phyloP scores from a whole-genome alignment of 1,140 invertebrate species.

The Drosophila sechellia region DNA sequence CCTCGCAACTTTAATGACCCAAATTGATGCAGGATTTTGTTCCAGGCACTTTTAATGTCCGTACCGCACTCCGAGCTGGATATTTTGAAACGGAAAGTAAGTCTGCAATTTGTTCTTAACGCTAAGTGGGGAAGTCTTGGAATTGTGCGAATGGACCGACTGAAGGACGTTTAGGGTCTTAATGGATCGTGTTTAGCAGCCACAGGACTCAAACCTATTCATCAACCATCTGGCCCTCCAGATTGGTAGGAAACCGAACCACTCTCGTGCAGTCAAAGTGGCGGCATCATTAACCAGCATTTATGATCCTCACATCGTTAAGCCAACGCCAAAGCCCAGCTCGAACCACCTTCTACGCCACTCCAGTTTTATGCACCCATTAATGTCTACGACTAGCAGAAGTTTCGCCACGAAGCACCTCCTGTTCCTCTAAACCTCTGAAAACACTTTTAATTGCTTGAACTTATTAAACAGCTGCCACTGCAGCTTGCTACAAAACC shows the following conservation, averaged over 20 bases:
- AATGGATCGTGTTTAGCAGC: constrained; percentile 16
- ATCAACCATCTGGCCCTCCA: neutral
- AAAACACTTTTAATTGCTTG: constrained; percentile 76
- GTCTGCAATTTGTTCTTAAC: constrained; percentile 23
- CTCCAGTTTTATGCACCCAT: constrained; percentile 71
- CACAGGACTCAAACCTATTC: neutral
- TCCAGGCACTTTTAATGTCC: constrained; percentile 24
- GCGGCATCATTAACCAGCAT: constrained; percentile 59
- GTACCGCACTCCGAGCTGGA: constrained; percentile 14
- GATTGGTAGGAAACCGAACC: neutral
- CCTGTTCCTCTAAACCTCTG: constrained; percentile 58
- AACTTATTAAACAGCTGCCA: constrained; percentile 81
- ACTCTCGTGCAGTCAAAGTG: constrained; percentile 20
- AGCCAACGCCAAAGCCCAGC: constrained; percentile 37
- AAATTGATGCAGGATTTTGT: constrained; percentile 75
- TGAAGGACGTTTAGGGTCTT: constrained; percentile 37
- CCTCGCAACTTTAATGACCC: constrained; percentile 72
- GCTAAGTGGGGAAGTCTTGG: constrained; percentile 24
- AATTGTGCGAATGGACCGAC: constrained; percentile 47
- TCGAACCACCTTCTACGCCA: constrained; percentile 6
- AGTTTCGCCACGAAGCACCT: constrained; percentile 27
- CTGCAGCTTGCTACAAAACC: constrained; percentile 44
- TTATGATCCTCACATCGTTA: constrained; percentile 76
- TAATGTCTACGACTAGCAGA: constrained; percentile 60
- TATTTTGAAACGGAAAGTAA: constrained; percentile 28